A percentile compares a stretch with the other conserved stretches of the same genome.
Conservation (phyloP, 2,797 vertebrate genomes). For the Loris lydekkerianus region DNA sequence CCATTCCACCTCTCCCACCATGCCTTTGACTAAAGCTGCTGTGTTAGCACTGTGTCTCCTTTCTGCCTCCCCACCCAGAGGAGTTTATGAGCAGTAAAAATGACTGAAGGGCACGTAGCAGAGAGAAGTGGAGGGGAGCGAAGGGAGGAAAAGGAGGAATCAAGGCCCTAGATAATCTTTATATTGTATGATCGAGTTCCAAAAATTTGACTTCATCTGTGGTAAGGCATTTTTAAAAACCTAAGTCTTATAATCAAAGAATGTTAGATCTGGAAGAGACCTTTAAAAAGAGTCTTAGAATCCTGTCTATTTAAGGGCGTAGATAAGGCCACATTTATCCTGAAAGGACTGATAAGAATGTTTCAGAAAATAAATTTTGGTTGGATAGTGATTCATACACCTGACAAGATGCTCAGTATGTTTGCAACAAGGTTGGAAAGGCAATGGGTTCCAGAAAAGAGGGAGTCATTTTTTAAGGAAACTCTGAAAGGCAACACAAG, state of each 20-base stretch:
- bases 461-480: background rate
- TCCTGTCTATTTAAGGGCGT: conserved; percentile 14
- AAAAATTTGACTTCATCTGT: conserved; percentile 71
- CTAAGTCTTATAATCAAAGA: conserved; percentile 71
- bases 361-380: conserved; percentile 65
- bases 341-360: conserved; percentile 64
- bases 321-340: conserved; percentile 73
- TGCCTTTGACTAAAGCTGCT: background rate
- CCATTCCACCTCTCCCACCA: background rate
- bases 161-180: conserved; percentile 64
- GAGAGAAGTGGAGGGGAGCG: background rate
- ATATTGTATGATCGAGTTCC: conserved; percentile 67
- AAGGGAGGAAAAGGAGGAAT: background rate
- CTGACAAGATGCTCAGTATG: conserved; percentile 2
- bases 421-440: conserved; percentile 8
- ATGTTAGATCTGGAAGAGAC: conserved; percentile 58
- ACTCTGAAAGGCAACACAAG: background rate
- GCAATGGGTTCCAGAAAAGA: conserved; percentile 1
- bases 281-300: conserved; percentile 58
- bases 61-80: conserved; percentile 1
- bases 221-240: conserved; percentile 58
- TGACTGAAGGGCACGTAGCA: background rate
- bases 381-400: conserved; percentile 57
- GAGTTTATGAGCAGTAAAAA: conserved; percentile 37
- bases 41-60: background rate